Base-by-base conservation (phyloP, 2,888 invertebrate genomes). In the Tachina grossa region DNA sequence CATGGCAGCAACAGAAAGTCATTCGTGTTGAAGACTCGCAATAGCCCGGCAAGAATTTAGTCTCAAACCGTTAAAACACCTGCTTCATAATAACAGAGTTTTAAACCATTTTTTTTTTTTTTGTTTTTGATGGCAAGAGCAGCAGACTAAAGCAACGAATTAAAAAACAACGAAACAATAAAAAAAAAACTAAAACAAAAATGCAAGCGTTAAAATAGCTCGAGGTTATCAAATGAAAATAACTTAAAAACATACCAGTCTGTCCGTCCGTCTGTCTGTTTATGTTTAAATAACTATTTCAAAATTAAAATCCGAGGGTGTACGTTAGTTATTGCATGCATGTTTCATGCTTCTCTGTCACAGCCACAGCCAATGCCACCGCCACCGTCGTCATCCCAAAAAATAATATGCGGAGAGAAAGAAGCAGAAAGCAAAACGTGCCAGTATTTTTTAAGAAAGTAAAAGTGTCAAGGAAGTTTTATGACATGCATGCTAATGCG, bases 401-500 rank as follows among this genome's bases (percentile, higher is more conserved):
- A 6, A 59, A 59, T 16, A 49, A 19, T 19, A 41, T 14, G 13
- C 14, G 51, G 45, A 55, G 22, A 53, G 16, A 22, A 16, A 77
- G 13, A 57, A 9, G 53, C 13, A 13, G 1, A 19, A 39, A 51
- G 14, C 61, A 61, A 85, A 74, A 82, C 82, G 75, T 85, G 82
- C 75, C 69, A 71, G 65, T 61, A 61, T 47, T 55, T 79, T 63
- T 79, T 63, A 63, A 79, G 66, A 83, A 85, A 85, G 83, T 83
- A 85, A 83, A 85, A 85, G 83, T 83, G 83, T 72, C 79, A 80
- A 80, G 83, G 83, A 85, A 85, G 83, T 83, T 85, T 76, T 83
- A 74, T 66, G 83, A 85, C 85, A 72, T 66, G 83, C 63, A 83
- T 85, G 85, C 83, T 75, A 85, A 85, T 85, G 79, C 76, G 76